Conservation (phyloP, 2,113 vertebrate genomes). For the Poeciliopsis occidentalis region DNA sequence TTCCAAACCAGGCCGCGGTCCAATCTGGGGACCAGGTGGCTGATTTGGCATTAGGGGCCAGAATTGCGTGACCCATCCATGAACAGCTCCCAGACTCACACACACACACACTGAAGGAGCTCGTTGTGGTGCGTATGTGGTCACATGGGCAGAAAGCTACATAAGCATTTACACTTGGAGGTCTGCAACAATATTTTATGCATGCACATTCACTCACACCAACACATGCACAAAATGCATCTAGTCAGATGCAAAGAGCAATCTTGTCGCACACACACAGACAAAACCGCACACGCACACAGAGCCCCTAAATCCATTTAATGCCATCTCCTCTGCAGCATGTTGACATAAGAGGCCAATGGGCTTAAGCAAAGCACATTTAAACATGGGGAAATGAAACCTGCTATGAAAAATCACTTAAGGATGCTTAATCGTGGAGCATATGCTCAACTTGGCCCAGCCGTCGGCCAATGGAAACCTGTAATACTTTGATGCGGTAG, state of each 20-base stretch:
- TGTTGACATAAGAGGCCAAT: slow-evolving; percentile 81
- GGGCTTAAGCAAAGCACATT: slow-evolving; percentile 77
- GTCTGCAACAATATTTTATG: slow-evolving; percentile 23
- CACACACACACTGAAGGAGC: not conserved
- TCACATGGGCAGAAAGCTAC: slow-evolving; percentile 12
- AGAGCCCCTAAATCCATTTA: slow-evolving; percentile 75
- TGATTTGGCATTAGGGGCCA: slow-evolving; percentile 67
- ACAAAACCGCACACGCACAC: slow-evolving; percentile 24
- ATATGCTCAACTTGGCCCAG: slow-evolving; percentile 65
- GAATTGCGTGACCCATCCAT: slow-evolving; percentile 54
- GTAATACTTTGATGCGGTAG: slow-evolving; percentile 71
- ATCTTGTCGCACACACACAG: slow-evolving; percentile 18
- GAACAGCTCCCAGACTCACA: slow-evolving; percentile 19
- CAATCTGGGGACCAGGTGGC: slow-evolving; percentile 76
- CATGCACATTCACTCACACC: slow-evolving; percentile 28
- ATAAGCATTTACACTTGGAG: slow-evolving; percentile 41
- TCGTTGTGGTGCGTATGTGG: not conserved
- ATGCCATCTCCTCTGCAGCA: slow-evolving; percentile 77
- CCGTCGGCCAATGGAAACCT: slow-evolving; percentile 50
- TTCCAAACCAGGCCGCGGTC: slow-evolving; percentile 69
- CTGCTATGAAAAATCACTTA: slow-evolving; percentile 78
- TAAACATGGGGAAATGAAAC: slow-evolving; percentile 78
- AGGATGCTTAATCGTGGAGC: slow-evolving; percentile 69
- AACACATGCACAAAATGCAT: slow-evolving; percentile 10
- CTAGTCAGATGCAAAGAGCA: slow-evolving; percentile 27